Base-by-base conservation (phyloP, 2,797 vertebrate species). In the Clarias fuscus region DNA sequence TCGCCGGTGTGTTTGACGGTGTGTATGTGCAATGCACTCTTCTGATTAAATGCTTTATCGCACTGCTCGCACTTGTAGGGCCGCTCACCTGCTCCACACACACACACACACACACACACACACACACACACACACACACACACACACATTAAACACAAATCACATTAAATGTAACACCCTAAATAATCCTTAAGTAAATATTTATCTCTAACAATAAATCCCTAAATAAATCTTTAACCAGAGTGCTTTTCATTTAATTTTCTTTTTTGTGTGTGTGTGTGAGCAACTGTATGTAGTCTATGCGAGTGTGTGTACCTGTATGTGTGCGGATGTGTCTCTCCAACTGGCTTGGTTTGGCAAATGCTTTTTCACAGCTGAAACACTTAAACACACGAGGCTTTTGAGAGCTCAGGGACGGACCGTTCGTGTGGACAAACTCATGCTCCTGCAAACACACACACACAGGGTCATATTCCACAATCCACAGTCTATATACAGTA, bases 21-120 rank as follows among this genome's bases (percentile, higher is more conserved):
- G 91, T 99, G 98, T 85, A 99, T 98, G 92, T 99, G 98, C 89
- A 99, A 95, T 0, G 98, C 98, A 0, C 98, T 99, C 96, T 99
- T 99, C 96, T 99, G 98, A 93, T 99, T 99, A 93, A 99, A 99
- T 64, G 98, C 98, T 88, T 99, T 99, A 86, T 98, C 98, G 70
- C 98, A 99, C 4, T 98, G 93, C 0, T 91, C 91, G 91, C 98
- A 99, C 89, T 95, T 97, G 93, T 99, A 99, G 0, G 98, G 98
- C 0, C 98, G 95, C 90, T 99, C 98, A 18, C 98, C 98, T 99
- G 92, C 5, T 88, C 18, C 61, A 81, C 78, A 61, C 58, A 53
- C 71, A 76, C 81, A 58, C 76, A 71, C 84, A 80, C 84, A 61
- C 64, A 77, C 53, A 15, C 37, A 27, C 53, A 64, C 59, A 37